Evolutionary conservation across 2,888 invertebrate species (phyloP).

Genomic region (Pristionchus mayeri): DNA sequence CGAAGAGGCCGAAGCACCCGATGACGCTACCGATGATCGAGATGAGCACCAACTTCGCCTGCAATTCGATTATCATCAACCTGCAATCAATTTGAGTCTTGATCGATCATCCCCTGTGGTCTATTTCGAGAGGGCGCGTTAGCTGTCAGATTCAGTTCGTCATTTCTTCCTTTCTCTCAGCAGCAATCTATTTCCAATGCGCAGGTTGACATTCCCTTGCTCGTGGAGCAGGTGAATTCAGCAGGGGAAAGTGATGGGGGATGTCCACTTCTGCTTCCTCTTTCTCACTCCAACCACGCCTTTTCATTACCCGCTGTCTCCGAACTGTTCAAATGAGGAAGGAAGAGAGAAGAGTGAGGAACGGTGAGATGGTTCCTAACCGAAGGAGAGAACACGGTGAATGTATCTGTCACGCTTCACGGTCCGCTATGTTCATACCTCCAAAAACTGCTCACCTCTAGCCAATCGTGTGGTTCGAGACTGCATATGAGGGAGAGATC

Average conservation of each 20-base stretch:
- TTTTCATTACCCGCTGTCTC: conserved; percentile 13
- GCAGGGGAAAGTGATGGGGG: neutral
- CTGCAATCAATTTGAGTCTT: no score
- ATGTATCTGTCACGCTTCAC: neutral
- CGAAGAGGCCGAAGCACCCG: conserved; percentile 88
- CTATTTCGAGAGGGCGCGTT: neutral
- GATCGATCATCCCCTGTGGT: neutral
- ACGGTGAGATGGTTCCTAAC: neutral
- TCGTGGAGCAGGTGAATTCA: neutral
- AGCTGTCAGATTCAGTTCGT: neutral
- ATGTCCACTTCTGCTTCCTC: conserved; percentile 3
- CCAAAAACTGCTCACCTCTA: neutral
- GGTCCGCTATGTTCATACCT: neutral
- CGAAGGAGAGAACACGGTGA: neutral
- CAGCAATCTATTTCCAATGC: neutral
- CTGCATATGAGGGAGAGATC: conserved; percentile 22
- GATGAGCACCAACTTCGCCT: conserved; percentile 71
- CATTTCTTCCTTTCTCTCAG: neutral
- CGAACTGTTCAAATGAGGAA: neutral
- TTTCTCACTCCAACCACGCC: neutral
- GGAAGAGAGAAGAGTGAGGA: neutral
- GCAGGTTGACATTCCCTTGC: neutral
- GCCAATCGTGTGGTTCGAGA: conserved; percentile 46
- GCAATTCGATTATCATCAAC: neutral
- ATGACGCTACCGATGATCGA: conserved; percentile 82